Evolutionary conservation across 2,113 vertebrate species (phyloP).

Genomic region (Silurus glanis): DNA sequence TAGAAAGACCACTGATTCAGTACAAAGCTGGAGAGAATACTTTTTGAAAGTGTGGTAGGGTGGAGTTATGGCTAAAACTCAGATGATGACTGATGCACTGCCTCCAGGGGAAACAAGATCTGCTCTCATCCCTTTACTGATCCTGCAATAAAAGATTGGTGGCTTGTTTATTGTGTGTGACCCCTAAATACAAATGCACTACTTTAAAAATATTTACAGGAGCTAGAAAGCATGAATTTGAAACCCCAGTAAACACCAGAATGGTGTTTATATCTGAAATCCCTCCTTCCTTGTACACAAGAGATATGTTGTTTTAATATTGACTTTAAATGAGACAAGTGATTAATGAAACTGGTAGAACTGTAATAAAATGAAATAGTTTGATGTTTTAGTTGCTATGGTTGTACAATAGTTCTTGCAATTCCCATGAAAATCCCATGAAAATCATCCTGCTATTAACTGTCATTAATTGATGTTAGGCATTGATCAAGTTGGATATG

Average conservation of each 20-base stretch:
- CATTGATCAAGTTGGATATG: background rate
- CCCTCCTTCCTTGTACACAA: background rate
- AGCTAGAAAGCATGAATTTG: background rate
- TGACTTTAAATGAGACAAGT: background rate
- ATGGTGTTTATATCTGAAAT: constrained; percentile 3
- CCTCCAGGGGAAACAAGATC: constrained; percentile 28
- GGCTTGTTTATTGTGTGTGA: background rate
- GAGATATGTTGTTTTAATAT: background rate
- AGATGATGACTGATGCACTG: constrained; percentile 47
- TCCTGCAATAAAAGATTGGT: background rate
- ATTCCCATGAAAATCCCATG: background rate
- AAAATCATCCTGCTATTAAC: background rate
- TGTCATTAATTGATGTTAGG: background rate
- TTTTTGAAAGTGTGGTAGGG: constrained; percentile 65
- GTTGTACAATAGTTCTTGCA: background rate
- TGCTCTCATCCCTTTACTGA: constrained; percentile 4
- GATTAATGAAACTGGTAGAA: background rate
- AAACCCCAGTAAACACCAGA: background rate
- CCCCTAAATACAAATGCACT: background rate
- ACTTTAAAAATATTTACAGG: constrained; percentile 15
- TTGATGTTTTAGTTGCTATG: background rate
- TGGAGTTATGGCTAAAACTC: constrained; percentile 51
- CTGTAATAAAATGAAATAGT: background rate
- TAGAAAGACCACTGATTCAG: constrained; percentile 68
- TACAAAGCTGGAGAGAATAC: constrained; percentile 60